Evolutionary conservation across 2,797 vertebrate genomes (phyloP).

Genomic region (Enoplosus armatus): DNA sequence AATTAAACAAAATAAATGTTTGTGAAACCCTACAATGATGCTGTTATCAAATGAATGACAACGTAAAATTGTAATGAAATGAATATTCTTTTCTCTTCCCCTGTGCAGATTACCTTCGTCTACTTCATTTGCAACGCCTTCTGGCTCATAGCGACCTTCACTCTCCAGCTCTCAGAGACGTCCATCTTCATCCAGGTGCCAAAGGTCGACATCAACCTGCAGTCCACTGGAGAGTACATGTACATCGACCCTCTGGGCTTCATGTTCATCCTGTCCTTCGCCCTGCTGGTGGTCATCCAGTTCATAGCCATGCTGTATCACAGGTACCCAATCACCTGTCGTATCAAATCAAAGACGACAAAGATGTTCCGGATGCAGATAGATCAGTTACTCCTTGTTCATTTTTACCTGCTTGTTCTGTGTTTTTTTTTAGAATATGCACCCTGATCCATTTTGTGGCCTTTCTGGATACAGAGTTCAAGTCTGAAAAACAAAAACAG

Average conservation of each 20-base stretch:
- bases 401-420: neutral
- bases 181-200: constrained; percentile 59
- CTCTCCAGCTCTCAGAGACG: constrained; percentile 50
- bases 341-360: neutral
- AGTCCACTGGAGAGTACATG: constrained; percentile 6
- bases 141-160: constrained; percentile 73
- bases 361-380: neutral
- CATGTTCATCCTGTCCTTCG: constrained; percentile 79
- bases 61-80: neutral
- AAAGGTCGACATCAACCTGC: constrained; percentile 28
- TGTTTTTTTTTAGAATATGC: constrained; percentile 49
- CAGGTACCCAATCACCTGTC: constrained; percentile 59
- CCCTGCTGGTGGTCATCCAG: constrained; percentile 63
- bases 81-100: neutral
- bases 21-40: neutral
- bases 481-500: neutral
- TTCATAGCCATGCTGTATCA: constrained; percentile 79
- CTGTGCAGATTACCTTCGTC: constrained; percentile 62
- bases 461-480: constrained; percentile 63
- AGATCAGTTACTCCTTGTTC: neutral
- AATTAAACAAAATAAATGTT: neutral
- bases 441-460: constrained; percentile 74
- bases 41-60: neutral
- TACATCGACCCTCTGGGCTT: constrained; percentile 75
- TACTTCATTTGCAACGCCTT: constrained; percentile 73